Conservation (phyloP, 2,888 invertebrate genomes). For the Trichogramma dendrolimi region DNA sequence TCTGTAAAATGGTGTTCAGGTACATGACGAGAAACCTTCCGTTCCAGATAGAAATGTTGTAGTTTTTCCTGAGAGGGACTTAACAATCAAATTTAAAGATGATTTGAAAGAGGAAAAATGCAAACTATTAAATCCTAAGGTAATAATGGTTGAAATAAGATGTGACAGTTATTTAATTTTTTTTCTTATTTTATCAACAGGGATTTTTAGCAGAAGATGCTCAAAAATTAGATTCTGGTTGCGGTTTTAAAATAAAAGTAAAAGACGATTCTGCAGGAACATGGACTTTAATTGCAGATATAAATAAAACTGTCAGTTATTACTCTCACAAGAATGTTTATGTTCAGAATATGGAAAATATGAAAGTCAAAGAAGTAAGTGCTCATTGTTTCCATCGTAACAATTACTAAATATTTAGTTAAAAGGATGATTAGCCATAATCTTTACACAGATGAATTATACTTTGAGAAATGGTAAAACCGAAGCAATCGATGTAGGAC, state of each 20-base stretch:
- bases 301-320: slow-evolving; percentile 14
- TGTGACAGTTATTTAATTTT: background rate
- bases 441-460: too few relatives aligned
- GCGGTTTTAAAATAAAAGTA: slow-evolving; percentile 19
- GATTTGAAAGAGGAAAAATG: slow-evolving; percentile 7
- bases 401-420: too few relatives aligned
- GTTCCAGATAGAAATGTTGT: background rate
- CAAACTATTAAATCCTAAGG: slow-evolving; percentile 11
- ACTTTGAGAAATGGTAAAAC: too few relatives aligned
- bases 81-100: slow-evolving; percentile 13
- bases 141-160: slow-evolving; percentile 6
- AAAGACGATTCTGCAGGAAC: slow-evolving; percentile 10
- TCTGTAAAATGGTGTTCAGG: background rate
- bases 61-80: slow-evolving; percentile 8
- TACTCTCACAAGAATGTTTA: background rate
- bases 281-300: slow-evolving; percentile 24
- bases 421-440: too few relatives aligned
- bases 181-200: too few relatives aligned
- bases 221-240: slow-evolving; percentile 1
- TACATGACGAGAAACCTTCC: background rate
- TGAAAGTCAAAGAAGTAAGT: slow-evolving; percentile 13
- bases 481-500: background rate
- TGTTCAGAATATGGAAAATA: slow-evolving; percentile 7
- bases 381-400: background rate
- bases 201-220: background rate